These are phyloP conservation scores for Microctonus hyperodae DNA, from an alignment of 2,888 invertebrate species.

Conservation along the genomic window DNA sequence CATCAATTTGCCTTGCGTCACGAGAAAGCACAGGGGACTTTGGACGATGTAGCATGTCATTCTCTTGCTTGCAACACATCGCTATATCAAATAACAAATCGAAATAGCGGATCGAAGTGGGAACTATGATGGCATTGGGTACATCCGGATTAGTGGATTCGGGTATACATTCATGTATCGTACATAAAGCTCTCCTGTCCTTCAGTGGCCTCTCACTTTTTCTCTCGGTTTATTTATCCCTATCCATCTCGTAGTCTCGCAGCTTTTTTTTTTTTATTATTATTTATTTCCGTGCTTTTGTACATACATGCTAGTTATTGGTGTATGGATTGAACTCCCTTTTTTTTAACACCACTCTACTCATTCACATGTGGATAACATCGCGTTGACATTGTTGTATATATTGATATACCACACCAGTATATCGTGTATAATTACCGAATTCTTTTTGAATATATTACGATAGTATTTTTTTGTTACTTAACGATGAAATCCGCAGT, in stretches of 20 bases:
- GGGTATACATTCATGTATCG: conserved; percentile 4
- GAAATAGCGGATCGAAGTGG: conserved; percentile 22
- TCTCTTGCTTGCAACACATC: neutral
- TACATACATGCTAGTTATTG: neutral
- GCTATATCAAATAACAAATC: conserved; percentile 24
- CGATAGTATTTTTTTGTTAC: neutral
- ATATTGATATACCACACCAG: too few species aligned
- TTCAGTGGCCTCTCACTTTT: conserved; percentile 11
- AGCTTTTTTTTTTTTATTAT: neutral
- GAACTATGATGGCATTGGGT: conserved; percentile 9
- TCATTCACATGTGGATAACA: conserved; percentile 17
- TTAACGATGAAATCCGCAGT: too few species aligned
- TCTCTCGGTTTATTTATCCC: neutral
- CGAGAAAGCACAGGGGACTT: conserved; percentile 29
- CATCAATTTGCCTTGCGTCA: conserved; percentile 29
- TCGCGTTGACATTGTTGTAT: conserved; percentile 23
- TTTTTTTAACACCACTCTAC: neutral
- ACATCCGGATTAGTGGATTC: conserved; percentile 15
- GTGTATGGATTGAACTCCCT: neutral
- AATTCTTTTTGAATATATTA: neutral
- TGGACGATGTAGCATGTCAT: conserved; percentile 12
- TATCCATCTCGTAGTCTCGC: neutral
- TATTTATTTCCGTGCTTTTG: neutral
- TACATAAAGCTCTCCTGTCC: conserved; percentile 7
- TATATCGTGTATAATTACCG: neutral